Evolutionary conservation across 2,113 vertebrate species (phyloP).

Genomic region (Lepisosteus oculatus): DNA sequence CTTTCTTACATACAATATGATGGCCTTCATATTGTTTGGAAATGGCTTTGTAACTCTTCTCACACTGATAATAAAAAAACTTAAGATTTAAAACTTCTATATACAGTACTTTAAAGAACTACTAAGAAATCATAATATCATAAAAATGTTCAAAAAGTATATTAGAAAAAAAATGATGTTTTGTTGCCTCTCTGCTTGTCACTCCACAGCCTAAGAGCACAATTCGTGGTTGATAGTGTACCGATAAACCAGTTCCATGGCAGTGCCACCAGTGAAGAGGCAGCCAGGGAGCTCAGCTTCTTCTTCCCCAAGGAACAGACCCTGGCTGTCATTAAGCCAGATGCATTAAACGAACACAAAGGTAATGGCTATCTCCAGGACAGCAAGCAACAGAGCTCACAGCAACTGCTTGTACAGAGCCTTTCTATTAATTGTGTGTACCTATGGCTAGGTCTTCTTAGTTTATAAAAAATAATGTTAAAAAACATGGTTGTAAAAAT

Average conservation of each 20-base stretch:
- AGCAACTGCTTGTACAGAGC: neutral
- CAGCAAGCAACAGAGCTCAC: neutral
- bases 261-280: slow-evolving; percentile 53
- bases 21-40: too few species aligned
- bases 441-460: too few species aligned
- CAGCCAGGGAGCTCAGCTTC: slow-evolving; percentile 60
- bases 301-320: slow-evolving; percentile 68
- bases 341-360: slow-evolving; percentile 58
- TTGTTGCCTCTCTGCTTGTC: slow-evolving; percentile 8
- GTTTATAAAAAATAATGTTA: too few species aligned
- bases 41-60: too few species aligned
- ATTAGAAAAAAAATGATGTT: too few species aligned
- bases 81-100: too few species aligned
- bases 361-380: slow-evolving; percentile 35
- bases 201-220: slow-evolving; percentile 52
- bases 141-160: too few species aligned
- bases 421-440: neutral
- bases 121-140: too few species aligned
- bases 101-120: too few species aligned
- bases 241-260: slow-evolving; percentile 67
- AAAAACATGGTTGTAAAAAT: too few species aligned
- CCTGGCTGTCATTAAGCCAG: slow-evolving; percentile 68
- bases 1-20: too few species aligned
- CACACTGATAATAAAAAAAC: too few species aligned
- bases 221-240: slow-evolving; percentile 50